phyloP scores from a whole-genome alignment of 1,140 invertebrate species.

The Triops cancriformis region DNA sequence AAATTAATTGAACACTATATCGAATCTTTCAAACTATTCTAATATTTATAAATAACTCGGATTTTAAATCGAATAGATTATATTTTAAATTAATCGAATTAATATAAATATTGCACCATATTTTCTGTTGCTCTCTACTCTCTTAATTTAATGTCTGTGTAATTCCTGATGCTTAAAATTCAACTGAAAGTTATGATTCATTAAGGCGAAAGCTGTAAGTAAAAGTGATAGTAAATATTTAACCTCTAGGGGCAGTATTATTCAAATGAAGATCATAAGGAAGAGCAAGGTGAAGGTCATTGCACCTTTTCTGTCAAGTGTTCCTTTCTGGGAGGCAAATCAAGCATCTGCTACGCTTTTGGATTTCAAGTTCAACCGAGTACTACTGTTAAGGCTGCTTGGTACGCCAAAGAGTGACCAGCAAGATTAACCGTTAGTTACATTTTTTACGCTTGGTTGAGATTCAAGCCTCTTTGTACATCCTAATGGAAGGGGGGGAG shows the following conservation, averaged over 20 bases:
- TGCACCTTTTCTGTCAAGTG: slow-evolving; percentile 2
- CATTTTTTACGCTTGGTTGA: neutral
- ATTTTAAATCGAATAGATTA: too few relatives aligned
- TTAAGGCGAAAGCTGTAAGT: neutral
- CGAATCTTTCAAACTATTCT: too few relatives aligned
- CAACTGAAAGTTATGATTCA: too few relatives aligned
- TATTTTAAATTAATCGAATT: too few relatives aligned
- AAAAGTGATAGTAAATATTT: too few relatives aligned
- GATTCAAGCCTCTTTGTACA: neutral
- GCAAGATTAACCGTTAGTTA: neutral
- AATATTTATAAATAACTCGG: too few relatives aligned
- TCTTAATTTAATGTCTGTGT: too few relatives aligned
- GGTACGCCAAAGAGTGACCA: neutral
- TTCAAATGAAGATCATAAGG: neutral
- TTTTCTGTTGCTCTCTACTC: too few relatives aligned
- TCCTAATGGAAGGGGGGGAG: neutral
- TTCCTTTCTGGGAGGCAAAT: neutral
- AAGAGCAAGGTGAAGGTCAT: slow-evolving; percentile 10
- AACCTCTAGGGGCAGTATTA: too few relatives aligned
- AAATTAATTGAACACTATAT: too few relatives aligned
- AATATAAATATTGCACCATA: too few relatives aligned
- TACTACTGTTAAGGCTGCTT: neutral
- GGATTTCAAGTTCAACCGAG: neutral
- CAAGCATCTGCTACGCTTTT: neutral
- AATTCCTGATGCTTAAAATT: too few relatives aligned